phyloP scores from a whole-genome alignment of 2,797 vertebrate species.

The Spinibarbus caldwelli region DNA sequence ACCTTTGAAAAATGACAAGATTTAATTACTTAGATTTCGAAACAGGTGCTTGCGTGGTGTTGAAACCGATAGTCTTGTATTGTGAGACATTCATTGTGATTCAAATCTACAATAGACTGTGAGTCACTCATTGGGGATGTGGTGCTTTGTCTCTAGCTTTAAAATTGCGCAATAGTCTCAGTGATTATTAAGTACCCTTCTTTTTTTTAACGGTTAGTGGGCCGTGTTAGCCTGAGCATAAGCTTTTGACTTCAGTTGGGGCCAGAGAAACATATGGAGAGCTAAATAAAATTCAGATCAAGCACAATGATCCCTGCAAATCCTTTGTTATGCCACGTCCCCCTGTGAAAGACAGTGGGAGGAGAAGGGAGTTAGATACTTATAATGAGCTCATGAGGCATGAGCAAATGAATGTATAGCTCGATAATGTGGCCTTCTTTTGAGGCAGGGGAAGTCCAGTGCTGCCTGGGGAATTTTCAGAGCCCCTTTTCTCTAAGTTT shows the following conservation, averaged over 20 bases:
- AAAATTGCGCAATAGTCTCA: constrained; percentile 69
- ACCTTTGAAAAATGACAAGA: background rate
- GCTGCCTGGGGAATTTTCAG: constrained; percentile 60
- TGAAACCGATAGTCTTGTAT: constrained; percentile 45
- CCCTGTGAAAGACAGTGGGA: constrained; percentile 87
- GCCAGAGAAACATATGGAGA: constrained; percentile 83
- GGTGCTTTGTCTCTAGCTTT: constrained; percentile 77
- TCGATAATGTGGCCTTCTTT: constrained; percentile 86
- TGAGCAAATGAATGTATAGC: constrained; percentile 95
- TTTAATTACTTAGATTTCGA: background rate
- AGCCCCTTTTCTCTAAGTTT: constrained; percentile 72
- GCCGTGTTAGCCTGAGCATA: constrained; percentile 72
- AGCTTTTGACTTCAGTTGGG: constrained; percentile 73
- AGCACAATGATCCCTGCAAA: constrained; percentile 86
- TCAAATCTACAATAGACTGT: constrained; percentile 72
- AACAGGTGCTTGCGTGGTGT: background rate
- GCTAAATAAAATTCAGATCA: constrained; percentile 91
- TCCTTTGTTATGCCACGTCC: constrained; percentile 84
- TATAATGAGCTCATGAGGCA: constrained; percentile 88
- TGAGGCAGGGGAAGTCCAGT: constrained; percentile 76
- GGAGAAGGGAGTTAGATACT: constrained; percentile 89
- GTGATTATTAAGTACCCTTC: constrained; percentile 71
- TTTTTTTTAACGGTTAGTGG: constrained; percentile 75
- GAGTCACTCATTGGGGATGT: constrained; percentile 78
- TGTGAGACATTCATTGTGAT: constrained; percentile 64